Percentiles rank a stretch among this genome's conserved stretches.
phyloP scores from a whole-genome alignment of 2,797 vertebrate genomes.

The Helarctos malayanus region DNA sequence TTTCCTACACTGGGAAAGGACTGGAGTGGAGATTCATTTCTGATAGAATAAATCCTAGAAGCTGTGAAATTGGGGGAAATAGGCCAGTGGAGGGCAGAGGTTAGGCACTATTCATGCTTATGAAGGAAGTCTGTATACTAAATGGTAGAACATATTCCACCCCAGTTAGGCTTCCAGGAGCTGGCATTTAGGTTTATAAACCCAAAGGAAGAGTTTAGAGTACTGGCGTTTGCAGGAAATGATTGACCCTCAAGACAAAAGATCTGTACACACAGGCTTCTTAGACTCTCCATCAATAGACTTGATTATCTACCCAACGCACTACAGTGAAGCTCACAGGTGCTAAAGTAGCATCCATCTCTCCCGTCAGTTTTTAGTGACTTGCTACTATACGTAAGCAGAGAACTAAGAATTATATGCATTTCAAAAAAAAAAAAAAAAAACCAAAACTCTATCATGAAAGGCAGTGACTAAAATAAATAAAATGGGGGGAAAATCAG shows the following conservation, averaged over 20 bases:
- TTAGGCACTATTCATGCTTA: not conserved
- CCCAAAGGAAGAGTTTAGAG: not conserved
- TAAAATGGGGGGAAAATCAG: not conserved
- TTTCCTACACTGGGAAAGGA: not conserved
- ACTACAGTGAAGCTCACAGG: accelerated
- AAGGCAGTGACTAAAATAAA: not conserved
- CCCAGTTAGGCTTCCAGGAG: not conserved
- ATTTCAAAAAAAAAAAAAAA: not conserved
- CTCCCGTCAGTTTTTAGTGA: not conserved
- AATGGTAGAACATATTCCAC: not conserved
- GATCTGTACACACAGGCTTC: not conserved
- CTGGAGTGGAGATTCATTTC: not conserved
- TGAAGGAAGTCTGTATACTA: not conserved
- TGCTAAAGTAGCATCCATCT: not conserved
- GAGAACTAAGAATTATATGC: not conserved
- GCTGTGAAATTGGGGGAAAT: not conserved
- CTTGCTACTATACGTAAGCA: not conserved
- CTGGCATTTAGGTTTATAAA: not conserved
- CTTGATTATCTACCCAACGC: not conserved
- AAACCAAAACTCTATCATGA: not conserved
- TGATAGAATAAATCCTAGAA: not conserved
- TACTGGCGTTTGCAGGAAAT: not conserved
- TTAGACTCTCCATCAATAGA: not conserved
- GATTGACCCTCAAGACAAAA: not conserved
- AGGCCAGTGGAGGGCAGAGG: not conserved